Conservation (phyloP, 2,113 vertebrate species). For the Pterocles gutturalis region DNA sequence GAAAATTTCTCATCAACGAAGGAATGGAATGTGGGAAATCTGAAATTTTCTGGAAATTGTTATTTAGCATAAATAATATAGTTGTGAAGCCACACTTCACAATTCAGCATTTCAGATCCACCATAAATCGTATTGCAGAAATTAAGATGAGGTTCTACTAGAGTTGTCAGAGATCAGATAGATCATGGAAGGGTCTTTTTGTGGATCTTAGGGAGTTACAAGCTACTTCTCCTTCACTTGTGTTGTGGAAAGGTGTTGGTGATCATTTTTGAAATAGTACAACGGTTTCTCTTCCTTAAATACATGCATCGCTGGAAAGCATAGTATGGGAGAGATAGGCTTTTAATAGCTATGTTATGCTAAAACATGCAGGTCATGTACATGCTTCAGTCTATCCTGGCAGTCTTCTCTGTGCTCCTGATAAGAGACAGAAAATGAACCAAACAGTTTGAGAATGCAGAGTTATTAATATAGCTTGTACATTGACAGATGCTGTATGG, state of each 20-base stretch:
- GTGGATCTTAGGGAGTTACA: not conserved
- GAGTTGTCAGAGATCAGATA: not conserved
- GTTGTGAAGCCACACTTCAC: not conserved
- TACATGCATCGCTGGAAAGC: not conserved
- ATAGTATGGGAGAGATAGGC: not conserved
- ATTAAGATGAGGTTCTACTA: not conserved
- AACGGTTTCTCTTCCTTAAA: not conserved
- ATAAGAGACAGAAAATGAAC: constrained; percentile 9
- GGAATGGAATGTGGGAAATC: not conserved
- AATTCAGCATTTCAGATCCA: not conserved
- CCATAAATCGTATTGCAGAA: not conserved
- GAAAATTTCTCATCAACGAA: not conserved
- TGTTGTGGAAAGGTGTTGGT: not conserved
- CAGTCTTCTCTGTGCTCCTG: not conserved
- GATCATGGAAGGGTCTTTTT: rapidly evolving
- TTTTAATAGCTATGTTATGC: not conserved
- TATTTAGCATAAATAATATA: not conserved
- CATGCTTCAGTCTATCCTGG: not conserved
- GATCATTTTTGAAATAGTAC: not conserved
- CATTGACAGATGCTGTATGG: not conserved
- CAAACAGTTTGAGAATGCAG: not conserved
- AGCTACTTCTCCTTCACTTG: not conserved
- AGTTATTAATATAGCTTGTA: constrained; percentile 26
- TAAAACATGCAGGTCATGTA: not conserved
- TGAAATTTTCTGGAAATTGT: not conserved